phyloP scores from a whole-genome alignment of 2,888 invertebrate genomes.

The Drosophila acutilabella region DNA sequence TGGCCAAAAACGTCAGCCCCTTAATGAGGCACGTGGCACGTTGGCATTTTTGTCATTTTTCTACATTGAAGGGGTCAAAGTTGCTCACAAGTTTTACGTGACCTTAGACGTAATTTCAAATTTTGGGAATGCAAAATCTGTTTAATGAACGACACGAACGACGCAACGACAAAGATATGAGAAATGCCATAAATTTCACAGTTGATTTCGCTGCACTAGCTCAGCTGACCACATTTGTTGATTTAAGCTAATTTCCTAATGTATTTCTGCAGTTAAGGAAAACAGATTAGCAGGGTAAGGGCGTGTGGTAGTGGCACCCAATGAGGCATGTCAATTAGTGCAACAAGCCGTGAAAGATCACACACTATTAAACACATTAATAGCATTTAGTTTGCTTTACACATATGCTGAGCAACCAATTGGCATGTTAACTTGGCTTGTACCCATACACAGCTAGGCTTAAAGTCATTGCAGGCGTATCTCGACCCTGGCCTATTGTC shows the following conservation, averaged over 20 bases:
- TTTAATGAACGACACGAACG: constrained; percentile 48
- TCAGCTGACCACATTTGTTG: constrained; percentile 45
- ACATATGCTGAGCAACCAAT: constrained; percentile 17
- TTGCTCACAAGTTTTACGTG: constrained; percentile 60
- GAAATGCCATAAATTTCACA: constrained; percentile 71
- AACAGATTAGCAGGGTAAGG: constrained; percentile 42
- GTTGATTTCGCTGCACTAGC: constrained; percentile 60
- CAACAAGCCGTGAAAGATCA: constrained; percentile 67
- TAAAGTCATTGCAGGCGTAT: constrained; percentile 22
- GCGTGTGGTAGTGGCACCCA: constrained; percentile 18
- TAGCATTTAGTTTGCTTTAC: constrained; percentile 30
- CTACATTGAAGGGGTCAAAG: constrained; percentile 60
- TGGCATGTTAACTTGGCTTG: constrained; percentile 11
- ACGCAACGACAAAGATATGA: constrained; percentile 5
- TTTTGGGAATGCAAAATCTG: constrained; percentile 61
- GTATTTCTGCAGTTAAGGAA: constrained; percentile 53
- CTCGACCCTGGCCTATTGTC: constrained; percentile 31
- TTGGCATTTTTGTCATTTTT: constrained; percentile 71
- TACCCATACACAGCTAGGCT: not conserved
- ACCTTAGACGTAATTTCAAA: constrained; percentile 53
- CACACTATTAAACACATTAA: constrained; percentile 40
- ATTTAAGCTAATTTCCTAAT: constrained; percentile 57
- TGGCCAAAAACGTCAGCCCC: not conserved
- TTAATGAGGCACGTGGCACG: constrained; percentile 75
- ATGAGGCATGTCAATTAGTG: constrained; percentile 74